These are phyloP conservation scores for Chesias legatella DNA, from an alignment of 2,888 invertebrate genomes.

Conservation along the genomic window DNA sequence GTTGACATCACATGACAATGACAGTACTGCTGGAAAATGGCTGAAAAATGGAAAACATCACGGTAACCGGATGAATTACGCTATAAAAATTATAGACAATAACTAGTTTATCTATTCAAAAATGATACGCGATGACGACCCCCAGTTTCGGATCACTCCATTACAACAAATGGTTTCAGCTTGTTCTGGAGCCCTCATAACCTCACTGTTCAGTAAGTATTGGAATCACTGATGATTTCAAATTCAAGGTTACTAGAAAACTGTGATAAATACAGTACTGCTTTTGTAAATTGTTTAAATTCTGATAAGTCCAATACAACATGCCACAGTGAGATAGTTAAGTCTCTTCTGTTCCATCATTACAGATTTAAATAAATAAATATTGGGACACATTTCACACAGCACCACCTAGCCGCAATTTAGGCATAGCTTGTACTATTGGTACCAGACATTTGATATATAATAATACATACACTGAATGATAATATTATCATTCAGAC, in stretches of 20 bases:
- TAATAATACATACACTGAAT: no score
- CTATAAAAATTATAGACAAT: slow-evolving; percentile 7
- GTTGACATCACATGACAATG: slow-evolving; percentile 10
- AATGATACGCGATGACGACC: slow-evolving; percentile 84
- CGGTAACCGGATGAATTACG: slow-evolving; percentile 24
- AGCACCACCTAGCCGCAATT: no score
- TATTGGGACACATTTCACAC: no score
- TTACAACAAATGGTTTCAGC: slow-evolving; percentile 92
- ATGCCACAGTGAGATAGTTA: background rate
- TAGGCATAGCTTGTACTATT: no score
- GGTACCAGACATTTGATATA: no score
- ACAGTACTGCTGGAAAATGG: background rate
- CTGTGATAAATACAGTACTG: no score
- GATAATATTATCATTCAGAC: no score
- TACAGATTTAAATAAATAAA: no score
- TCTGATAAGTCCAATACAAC: background rate
- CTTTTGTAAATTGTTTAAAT: background rate
- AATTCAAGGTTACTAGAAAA: no score
- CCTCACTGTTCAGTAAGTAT: slow-evolving; percentile 90
- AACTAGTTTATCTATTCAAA: slow-evolving; percentile 22
- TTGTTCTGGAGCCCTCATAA: slow-evolving; percentile 93
- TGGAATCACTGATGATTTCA: no score
- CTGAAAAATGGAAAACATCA: slow-evolving; percentile 22
- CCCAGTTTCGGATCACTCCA: slow-evolving; percentile 87
- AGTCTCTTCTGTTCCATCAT: background rate